Evolutionary conservation across 2,888 invertebrate species (phyloP), one percentile per base, ranked within the genome.

Genomic region (Asteroscopus sphinx): DNA sequence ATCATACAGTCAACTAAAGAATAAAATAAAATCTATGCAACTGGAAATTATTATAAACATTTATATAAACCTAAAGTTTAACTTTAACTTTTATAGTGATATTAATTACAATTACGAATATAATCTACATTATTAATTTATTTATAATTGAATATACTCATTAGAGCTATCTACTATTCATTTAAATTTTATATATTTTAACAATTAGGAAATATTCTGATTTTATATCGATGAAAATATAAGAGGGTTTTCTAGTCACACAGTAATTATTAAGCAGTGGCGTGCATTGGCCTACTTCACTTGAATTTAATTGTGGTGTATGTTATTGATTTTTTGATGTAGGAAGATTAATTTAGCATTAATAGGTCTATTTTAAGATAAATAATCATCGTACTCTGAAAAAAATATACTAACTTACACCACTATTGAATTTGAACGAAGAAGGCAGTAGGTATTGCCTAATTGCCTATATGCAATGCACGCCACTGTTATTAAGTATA

Each of bases 161-260:
- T 63, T 52, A 41, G 67, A 68, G 69, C 76, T 80, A 81, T 73
- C 76, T 79, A 80, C 56, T 64, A 61, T 77, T 60, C 44, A 60
- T 66, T 72, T 60, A 54, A 68, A 45, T 46, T 60, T 73, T 58
- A 68, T 64, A 68, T 69, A 45, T 64, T 69, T 68, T 70, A 77
- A 77, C 73, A 74, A 76, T 65, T 57, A 68, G 45, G 48, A 51
- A 51, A 40, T 60, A 46, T 37, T 33, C 40, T 16, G 51, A 49
- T 59, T 40, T 57, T 21, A 65, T 35, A 60, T 52, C 8, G 36
- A 70, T 36, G 36, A 48, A 64, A 49, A 57, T 71, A 64, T 56
- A 59, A 37, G 4, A 35, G 35, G 17, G 0, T 28, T 36, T 21
- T 47, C 16, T 44, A 45, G 12, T 36, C 33, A 49, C n/a, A 12